Base-by-base conservation (phyloP, 2,113 vertebrate species). In the Apus apus region DNA sequence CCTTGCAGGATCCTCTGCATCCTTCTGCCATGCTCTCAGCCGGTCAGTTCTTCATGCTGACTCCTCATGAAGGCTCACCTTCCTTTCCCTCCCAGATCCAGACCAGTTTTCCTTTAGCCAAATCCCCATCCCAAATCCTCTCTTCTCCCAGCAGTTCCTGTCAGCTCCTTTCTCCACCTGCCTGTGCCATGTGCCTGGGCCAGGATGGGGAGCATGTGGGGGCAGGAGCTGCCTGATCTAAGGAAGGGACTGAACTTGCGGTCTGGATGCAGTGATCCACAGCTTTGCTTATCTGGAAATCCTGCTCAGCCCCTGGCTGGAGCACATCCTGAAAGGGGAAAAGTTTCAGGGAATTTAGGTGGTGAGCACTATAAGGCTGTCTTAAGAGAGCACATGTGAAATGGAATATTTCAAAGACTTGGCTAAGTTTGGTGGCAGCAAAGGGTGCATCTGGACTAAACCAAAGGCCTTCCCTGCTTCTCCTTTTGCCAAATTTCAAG, bases 401-500 rank as follows among this genome's bases (percentile, higher is more conserved):
- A 77, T 0, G 15, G 57, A 80, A 4, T 40, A 95, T 96, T 95
- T 96, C 94, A 96, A 95, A 96, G 95, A 66, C 94, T 93, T 94
- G 82, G 79, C 82, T 90, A 90, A 64, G 72, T 92, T 93, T 80
- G 90, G 96, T 1, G 0, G 87, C 91, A 91, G 92, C 48, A 57
- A 86, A 87, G 65, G 83, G 56, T 80, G 64, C 88, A 95, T 86
- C 93, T 95, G 94, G 67, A 91, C 85, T 90, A 91, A 93, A 90
- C 80, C 92, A 90, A 87, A 92, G 93, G 80, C 93, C 90, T 93
- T 83, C 90, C 83, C 64, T 89, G 57, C 74, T 65, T 89, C 54
- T 92, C 89, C 46, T 87, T 95, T 97, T 94, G 95, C 93, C 93
- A 96, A 87, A 96, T 62, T 93, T 85, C 83, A 87, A 72, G 80